phyloP scores from a whole-genome alignment of 2,888 invertebrate genomes.

The Drosophila tripunctata region DNA sequence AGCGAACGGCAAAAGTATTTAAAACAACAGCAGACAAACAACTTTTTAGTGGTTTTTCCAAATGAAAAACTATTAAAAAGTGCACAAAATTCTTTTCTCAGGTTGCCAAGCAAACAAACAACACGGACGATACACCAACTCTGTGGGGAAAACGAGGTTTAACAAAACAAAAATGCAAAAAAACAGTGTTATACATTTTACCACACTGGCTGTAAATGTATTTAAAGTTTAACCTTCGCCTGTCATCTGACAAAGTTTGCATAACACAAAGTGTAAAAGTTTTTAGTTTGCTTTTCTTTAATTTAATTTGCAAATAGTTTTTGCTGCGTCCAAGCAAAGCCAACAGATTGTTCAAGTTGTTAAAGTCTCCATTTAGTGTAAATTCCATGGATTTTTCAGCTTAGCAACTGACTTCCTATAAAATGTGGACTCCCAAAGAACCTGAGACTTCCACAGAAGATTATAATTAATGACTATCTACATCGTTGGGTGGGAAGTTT shows the following conservation, averaged over 20 bases:
- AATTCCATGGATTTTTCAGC: conserved; percentile 9
- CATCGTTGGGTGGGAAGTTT: not conserved
- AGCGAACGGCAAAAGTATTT: conserved; percentile 57
- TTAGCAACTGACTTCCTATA: not conserved
- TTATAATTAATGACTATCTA: conserved; percentile 5
- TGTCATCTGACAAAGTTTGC: conserved; percentile 24
- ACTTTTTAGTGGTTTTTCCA: conserved; percentile 65
- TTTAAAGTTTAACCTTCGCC: conserved; percentile 33
- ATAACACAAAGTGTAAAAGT: conserved; percentile 15
- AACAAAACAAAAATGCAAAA: conserved; percentile 9
- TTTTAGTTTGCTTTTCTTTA: conserved; percentile 22
- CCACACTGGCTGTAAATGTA: conserved; percentile 17
- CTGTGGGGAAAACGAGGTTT: not conserved
- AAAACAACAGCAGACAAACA: conserved; percentile 50
- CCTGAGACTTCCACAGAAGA: not conserved
- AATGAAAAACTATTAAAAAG: conserved; percentile 73
- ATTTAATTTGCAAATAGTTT: conserved; percentile 45
- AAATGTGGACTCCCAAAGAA: not conserved
- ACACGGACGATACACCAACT: not conserved
- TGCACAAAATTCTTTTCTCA: conserved; percentile 48
- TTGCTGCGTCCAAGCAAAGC: conserved; percentile 17
- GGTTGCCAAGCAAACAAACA: conserved; percentile 7
- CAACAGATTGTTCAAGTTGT: conserved; percentile 10
- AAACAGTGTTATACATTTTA: too few relatives aligned
- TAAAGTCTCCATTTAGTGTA: not conserved